phyloP scores from a whole-genome alignment of 2,888 invertebrate genomes.

The Drosophila birchii region DNA sequence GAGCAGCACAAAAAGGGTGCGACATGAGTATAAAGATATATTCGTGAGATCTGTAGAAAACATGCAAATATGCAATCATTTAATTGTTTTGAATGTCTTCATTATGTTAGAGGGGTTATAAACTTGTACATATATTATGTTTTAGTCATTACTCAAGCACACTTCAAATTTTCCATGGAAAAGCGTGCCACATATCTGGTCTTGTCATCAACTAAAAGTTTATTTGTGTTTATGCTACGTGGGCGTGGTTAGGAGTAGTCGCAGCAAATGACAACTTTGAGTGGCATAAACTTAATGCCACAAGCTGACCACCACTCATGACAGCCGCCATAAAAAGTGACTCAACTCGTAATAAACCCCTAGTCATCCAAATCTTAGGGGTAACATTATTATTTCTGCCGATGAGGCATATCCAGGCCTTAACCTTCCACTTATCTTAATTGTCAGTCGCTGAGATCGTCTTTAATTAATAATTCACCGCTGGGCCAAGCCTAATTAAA shows the following conservation, averaged over 20 bases:
- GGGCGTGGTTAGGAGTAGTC: constrained; percentile 48
- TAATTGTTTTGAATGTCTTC: constrained; percentile 1
- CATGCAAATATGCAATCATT: not conserved
- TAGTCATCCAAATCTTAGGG: constrained; percentile 4
- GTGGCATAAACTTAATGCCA: constrained; percentile 24
- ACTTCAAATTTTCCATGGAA: not conserved
- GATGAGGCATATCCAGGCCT: constrained; percentile 30
- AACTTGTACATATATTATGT: not conserved
- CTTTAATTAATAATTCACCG: constrained; percentile 42
- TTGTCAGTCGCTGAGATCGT: constrained; percentile 32
- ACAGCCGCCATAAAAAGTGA: constrained; percentile 14
- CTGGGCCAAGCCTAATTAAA: constrained; percentile 29
- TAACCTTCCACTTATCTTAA: constrained; percentile 31
- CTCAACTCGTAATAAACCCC: constrained; percentile 16
- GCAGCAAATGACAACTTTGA: constrained; percentile 25
- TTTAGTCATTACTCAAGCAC: constrained; percentile 5
- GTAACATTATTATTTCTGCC: constrained; percentile 15
- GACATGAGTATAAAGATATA: not conserved
- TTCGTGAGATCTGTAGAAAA: not conserved
- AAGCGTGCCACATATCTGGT: constrained; percentile 53
- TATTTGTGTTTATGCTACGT: constrained; percentile 37
- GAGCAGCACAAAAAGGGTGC: not conserved
- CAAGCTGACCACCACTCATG: constrained; percentile 1
- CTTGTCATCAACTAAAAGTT: constrained; percentile 54
- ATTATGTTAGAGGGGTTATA: constrained; percentile 5